phyloP scores from a whole-genome alignment of 2,113 vertebrate genomes.

The Podarcis cretensis region DNA sequence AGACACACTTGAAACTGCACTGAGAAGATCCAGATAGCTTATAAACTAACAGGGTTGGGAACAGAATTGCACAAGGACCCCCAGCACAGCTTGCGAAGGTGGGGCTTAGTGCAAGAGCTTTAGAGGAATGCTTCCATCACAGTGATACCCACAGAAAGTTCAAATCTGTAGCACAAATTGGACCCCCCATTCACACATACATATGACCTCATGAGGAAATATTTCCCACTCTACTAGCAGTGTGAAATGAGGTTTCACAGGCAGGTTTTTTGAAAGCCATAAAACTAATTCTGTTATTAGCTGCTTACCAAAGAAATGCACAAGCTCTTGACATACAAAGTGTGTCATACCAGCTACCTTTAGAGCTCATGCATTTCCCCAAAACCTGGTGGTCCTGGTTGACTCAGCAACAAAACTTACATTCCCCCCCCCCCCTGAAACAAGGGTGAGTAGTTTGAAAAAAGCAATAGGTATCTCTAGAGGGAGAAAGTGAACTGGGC shows the following conservation, averaged over 20 bases:
- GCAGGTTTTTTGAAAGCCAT: background rate
- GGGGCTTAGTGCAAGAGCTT: background rate
- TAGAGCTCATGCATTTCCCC: background rate
- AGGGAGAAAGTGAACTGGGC: background rate
- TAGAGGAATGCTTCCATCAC: background rate
- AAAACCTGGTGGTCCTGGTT: background rate
- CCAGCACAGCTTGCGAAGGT: no score
- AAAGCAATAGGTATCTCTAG: background rate
- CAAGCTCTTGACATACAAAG: background rate
- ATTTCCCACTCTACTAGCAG: background rate
- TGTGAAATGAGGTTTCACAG: background rate
- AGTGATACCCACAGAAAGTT: background rate
- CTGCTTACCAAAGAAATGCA: background rate
- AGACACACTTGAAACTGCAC: background rate
- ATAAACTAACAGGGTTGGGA: background rate
- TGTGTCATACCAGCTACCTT: background rate
- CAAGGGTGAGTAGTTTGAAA: no score
- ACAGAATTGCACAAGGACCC: no score
- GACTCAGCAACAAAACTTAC: background rate
- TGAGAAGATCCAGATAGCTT: background rate
- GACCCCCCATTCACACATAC: background rate
- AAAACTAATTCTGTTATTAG: background rate
- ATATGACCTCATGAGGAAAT: background rate
- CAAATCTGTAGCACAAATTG: background rate
- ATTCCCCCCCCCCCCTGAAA: no score